A percentile compares a stretch with the other conserved stretches of the same genome.
These are phyloP conservation scores for Antechinus flavipes DNA, from an alignment of 2,113 vertebrate species.

Conservation along the genomic window DNA sequence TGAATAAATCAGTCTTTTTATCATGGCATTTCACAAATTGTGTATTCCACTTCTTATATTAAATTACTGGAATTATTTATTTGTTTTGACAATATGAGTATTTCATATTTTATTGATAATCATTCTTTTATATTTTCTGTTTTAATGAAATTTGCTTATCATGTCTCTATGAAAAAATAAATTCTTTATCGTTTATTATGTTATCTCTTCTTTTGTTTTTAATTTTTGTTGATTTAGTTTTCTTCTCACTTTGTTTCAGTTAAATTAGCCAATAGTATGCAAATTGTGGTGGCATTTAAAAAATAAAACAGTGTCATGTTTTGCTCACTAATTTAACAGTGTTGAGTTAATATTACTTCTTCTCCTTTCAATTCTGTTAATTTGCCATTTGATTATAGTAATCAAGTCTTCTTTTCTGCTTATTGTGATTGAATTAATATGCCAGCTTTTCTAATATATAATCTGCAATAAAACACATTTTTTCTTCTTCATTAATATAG, in stretches of 20 bases:
- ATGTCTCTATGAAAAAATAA: not conserved
- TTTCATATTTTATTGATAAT: not conserved
- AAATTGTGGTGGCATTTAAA: not conserved
- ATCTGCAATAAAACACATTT: not conserved
- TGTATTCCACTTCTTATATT: not conserved
- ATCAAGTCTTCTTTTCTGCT: conserved; percentile 30
- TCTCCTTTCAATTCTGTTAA: conserved; percentile 20
- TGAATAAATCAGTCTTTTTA: not conserved
- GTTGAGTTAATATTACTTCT: not conserved
- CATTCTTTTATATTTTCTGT: not conserved
- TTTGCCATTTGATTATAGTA: not conserved
- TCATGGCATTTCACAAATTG: not conserved
- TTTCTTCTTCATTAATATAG: not conserved
- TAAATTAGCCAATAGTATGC: not conserved
- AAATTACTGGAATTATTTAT: not conserved
- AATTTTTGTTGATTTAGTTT: not conserved
- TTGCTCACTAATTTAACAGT: not conserved
- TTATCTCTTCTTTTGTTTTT: not conserved
- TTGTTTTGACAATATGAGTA: not conserved
- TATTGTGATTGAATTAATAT: conserved; percentile 38
- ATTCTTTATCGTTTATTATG: not conserved
- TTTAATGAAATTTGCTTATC: not conserved
- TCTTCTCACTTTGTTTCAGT: not conserved
- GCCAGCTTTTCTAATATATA: not conserved
- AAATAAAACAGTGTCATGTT: not conserved